Evolutionary conservation across 2,888 invertebrate genomes (phyloP), one percentile per base, ranked within the genome.

Genomic region (Troides helena): DNA sequence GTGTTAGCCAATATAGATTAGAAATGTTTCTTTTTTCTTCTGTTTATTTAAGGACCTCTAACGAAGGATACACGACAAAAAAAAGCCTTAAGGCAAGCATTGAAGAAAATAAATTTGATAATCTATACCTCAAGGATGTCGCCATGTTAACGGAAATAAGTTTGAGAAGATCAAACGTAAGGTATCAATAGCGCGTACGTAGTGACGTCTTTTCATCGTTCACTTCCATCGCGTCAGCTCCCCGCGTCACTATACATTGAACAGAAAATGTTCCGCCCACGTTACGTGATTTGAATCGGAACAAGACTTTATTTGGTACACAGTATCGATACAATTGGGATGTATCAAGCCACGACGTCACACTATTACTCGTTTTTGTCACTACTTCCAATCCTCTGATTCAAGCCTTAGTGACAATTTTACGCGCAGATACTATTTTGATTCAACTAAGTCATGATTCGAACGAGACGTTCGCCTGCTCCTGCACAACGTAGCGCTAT

Each of bases 221-320:
- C 53, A 53, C 59, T 53, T 57, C 50, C 25, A 43, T 17, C 5
- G 56, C 58, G 67, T 69, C 69, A 70, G 70, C 70, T 53, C 53
- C 58, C 43, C 67, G 63, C 56, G 36, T 66, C 67, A 64, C 67
- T 70, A 70, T 70, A 60, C 64, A 14, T 63, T 60, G 70, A 64
- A 67, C 63, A 67, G 63, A 70, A 70, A 70, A 60, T 67, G 70
- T 67, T 65, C 66, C 39, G 59, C 50, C 66, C 1, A 67, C 60
- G 67, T 60, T 70, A 70, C 70, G 67, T 70, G 70, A 70, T 70
- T 70, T 63, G 70, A 70, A 70, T 70, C 56, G 56, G 59, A 53
- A 63, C 67, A 65, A 18, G 53, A 7, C 59, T 30, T 67, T 56
- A 67, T 70, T 63, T 60, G 59, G 67, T 70, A 64, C 63, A 60